Percentiles rank a stretch among this genome's conserved stretches.
Evolutionary conservation across 2,113 vertebrate species (phyloP).

Genomic region (Athene noctua): DNA sequence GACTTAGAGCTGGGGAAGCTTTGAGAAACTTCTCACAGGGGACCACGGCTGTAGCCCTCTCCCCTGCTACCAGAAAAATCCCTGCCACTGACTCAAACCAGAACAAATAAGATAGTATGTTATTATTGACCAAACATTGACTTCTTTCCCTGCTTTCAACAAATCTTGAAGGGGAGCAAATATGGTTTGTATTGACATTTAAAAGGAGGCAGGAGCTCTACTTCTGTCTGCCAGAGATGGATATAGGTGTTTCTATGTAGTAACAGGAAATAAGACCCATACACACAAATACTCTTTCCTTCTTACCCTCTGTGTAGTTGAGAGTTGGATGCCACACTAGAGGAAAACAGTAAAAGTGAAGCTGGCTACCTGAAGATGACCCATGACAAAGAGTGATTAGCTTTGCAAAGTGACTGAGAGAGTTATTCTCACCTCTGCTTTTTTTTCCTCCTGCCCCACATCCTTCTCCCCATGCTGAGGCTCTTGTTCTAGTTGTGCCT

Average conservation of each 20-base stretch:
- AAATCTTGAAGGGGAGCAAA: not conserved
- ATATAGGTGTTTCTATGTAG: not conserved
- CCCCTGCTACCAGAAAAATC: too few species aligned
- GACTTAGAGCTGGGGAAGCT: too few species aligned
- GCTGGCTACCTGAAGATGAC: not conserved
- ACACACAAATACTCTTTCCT: not conserved
- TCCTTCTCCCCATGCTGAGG: not conserved
- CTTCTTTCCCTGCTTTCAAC: not conserved
- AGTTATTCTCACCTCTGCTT: not conserved
- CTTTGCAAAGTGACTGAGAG: not conserved
- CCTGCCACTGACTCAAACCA: too few species aligned
- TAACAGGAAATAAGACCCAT: not conserved
- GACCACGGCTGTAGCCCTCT: too few species aligned
- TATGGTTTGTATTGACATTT: not conserved
- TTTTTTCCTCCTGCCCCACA: not conserved
- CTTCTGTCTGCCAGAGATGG: not conserved
- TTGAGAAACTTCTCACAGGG: too few species aligned
- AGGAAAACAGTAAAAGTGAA: not conserved
- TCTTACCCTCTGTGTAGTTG: not conserved
- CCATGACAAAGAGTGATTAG: not conserved
- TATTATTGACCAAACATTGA: not conserved
- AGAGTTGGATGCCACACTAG: not conserved
- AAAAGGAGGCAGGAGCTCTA: not conserved
- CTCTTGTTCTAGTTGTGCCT: not conserved
- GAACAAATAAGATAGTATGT: not conserved